phyloP scores from a whole-genome alignment of 1,140 invertebrate species.

The Prorops nasuta region DNA sequence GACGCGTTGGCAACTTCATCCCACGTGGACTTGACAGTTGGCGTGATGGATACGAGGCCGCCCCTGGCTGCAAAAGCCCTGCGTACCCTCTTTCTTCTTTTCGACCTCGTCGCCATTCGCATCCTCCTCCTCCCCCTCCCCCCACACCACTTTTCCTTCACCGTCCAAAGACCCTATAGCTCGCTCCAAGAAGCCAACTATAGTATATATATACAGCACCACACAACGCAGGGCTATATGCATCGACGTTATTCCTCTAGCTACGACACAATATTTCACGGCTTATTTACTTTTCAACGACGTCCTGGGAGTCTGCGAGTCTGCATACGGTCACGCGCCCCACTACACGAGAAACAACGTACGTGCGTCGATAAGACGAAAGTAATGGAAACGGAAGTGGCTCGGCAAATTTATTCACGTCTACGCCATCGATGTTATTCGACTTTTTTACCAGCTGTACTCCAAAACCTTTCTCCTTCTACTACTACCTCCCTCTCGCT shows the following conservation, averaged over 20 bases:
- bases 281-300: slow-evolving; percentile 27
- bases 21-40: slow-evolving; percentile 25
- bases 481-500: too few species aligned
- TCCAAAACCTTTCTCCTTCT: too few species aligned
- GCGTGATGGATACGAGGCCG: slow-evolving; percentile 23
- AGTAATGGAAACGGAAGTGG: slow-evolving; percentile 18
- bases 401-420: slow-evolving; percentile 20
- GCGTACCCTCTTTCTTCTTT: not conserved
- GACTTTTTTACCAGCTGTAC: too few species aligned
- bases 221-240: too few species aligned
- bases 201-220: too few species aligned
- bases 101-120: not conserved
- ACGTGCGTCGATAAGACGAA: slow-evolving; percentile 14
- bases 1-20: slow-evolving; percentile 14
- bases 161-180: not conserved
- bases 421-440: too few species aligned
- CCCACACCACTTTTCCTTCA: not conserved
- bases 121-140: not conserved
- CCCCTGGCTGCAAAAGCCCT: not conserved
- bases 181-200: not conserved
- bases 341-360: not conserved
- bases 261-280: slow-evolving; percentile 27
- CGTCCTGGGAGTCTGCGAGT: not conserved
- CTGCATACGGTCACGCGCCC: slow-evolving; percentile 11
- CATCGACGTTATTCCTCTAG: too few species aligned